Conservation (phyloP, 2,113 vertebrate species). For the Oenanthe oenanthe region DNA sequence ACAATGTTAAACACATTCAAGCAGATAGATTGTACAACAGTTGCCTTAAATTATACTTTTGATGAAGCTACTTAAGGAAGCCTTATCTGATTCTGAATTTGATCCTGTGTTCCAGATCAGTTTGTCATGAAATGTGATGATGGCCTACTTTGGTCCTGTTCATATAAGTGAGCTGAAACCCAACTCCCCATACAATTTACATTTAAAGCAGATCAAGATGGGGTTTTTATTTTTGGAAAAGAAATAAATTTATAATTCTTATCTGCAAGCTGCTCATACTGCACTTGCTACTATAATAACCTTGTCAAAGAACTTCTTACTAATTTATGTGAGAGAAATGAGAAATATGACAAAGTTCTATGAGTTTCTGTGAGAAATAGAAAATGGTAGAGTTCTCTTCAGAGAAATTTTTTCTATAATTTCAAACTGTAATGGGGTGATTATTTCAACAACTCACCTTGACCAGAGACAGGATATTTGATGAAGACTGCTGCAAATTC, state of each 20-base stretch:
- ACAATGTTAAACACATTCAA: background rate
- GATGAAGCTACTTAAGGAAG: background rate
- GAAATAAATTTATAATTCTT: background rate
- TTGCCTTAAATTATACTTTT: background rate
- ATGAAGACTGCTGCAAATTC: slow-evolving; percentile 14
- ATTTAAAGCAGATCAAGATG: background rate
- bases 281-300: background rate
- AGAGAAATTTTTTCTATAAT: background rate
- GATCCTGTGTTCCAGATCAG: background rate
- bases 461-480: background rate
- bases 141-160: background rate
- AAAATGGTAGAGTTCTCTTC: background rate
- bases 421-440: background rate
- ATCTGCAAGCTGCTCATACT: background rate
- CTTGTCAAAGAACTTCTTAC: background rate
- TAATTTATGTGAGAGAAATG: background rate
- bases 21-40: background rate
- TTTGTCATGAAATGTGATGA: background rate
- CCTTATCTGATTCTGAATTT: background rate
- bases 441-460: slow-evolving; percentile 42
- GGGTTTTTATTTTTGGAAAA: background rate
- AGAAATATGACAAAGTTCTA: no score
- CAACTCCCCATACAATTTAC: background rate
- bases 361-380: background rate
- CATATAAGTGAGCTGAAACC: background rate